Evolutionary conservation across 2,888 invertebrate genomes (phyloP).

Genomic region (Caenorhabditis zanzibari): DNA sequence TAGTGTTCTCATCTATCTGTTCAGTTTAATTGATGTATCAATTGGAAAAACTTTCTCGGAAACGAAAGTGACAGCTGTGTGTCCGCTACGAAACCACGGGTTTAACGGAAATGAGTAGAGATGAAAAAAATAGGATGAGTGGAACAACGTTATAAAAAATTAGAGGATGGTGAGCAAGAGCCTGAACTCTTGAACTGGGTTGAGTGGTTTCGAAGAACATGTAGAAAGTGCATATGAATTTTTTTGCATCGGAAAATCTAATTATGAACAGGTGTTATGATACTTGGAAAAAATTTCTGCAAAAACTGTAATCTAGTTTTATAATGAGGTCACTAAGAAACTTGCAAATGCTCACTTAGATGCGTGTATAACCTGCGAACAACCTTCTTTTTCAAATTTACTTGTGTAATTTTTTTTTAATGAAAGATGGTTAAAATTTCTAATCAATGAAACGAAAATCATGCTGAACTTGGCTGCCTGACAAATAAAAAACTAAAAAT

Average conservation of each 20-base stretch:
- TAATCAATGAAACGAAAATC: too few relatives aligned
- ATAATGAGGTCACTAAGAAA: too few relatives aligned
- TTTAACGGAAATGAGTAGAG: neutral
- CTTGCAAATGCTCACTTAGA: too few relatives aligned
- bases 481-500: too few relatives aligned
- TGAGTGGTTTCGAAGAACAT: neutral
- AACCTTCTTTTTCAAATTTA: too few relatives aligned
- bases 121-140: conserved; percentile 21
- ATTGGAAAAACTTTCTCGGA: conserved; percentile 31
- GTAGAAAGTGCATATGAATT: neutral
- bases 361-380: too few relatives aligned
- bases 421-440: too few relatives aligned
- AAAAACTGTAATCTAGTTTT: too few relatives aligned
- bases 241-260: neutral
- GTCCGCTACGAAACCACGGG: conserved; percentile 2
- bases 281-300: neutral
- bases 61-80: conserved; percentile 25
- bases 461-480: too few relatives aligned
- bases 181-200: conserved; percentile 3
- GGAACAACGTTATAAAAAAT: conserved; percentile 12
- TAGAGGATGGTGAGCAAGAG: neutral
- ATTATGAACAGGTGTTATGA: neutral
- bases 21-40: conserved; percentile 56
- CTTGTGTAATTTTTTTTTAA: too few relatives aligned
- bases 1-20: conserved; percentile 56